Percentiles rank a stretch among this genome's conserved stretches.
Evolutionary conservation across 2,888 invertebrate genomes (phyloP).

Genomic region (Rhagonycha fulva): DNA sequence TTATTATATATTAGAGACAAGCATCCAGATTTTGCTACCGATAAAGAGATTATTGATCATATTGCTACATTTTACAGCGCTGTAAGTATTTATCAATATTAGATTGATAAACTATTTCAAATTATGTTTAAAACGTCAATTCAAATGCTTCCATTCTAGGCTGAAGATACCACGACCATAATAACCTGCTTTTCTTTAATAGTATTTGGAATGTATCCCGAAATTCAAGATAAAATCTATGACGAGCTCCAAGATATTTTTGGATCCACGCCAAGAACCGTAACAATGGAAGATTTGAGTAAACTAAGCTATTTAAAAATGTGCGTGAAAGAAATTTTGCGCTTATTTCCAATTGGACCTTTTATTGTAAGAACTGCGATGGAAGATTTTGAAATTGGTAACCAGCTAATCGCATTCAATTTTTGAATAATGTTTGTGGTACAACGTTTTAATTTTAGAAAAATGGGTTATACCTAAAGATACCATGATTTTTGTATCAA

Average conservation of each 20-base stretch:
- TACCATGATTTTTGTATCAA: slow-evolving; percentile 38
- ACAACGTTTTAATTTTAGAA: neutral
- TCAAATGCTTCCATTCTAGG: slow-evolving; percentile 34
- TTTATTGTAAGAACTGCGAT: slow-evolving; percentile 37
- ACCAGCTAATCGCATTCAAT: slow-evolving; percentile 3
- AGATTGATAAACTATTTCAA: neutral
- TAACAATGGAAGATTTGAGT: neutral
- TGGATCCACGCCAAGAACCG: neutral
- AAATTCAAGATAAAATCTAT: neutral
- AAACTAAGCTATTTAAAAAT: slow-evolving; percentile 36
- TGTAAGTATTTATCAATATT: slow-evolving; percentile 33
- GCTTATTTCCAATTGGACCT: slow-evolving; percentile 44
- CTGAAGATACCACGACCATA: slow-evolving; percentile 44
- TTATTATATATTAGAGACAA: slow-evolving; percentile 32
- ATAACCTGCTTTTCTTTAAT: slow-evolving; percentile 21
- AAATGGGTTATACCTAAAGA: slow-evolving; percentile 35
- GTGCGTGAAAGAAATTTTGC: slow-evolving; percentile 42
- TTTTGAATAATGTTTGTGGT: neutral
- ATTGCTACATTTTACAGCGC: slow-evolving; percentile 41
- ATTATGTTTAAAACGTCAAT: neutral
- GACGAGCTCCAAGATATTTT: slow-evolving; percentile 37
- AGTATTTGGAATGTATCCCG: slow-evolving; percentile 2
- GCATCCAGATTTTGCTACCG: slow-evolving; percentile 31
- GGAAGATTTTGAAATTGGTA: slow-evolving; percentile 40
- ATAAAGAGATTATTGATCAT: slow-evolving; percentile 37